phyloP scores from a whole-genome alignment of 2,113 vertebrate species.

The Carlito syrichta region DNA sequence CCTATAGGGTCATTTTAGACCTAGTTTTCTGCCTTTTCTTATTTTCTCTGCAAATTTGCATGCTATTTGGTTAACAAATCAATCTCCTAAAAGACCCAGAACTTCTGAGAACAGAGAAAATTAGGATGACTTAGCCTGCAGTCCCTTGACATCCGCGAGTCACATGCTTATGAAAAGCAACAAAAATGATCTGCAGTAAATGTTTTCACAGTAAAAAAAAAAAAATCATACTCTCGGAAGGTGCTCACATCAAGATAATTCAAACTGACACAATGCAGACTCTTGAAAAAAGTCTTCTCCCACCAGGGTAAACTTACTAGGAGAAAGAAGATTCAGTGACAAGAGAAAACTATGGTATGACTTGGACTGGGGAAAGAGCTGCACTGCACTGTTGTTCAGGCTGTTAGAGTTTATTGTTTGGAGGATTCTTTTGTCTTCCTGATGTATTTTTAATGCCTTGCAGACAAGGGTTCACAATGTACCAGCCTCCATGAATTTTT shows the following conservation, averaged over 20 bases:
- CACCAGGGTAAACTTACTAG: not conserved
- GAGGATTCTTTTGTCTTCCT: slow-evolving; percentile 35
- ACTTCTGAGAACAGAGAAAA: not conserved
- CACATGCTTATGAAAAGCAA: not conserved
- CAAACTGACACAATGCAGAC: not conserved
- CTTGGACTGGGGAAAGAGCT: not conserved
- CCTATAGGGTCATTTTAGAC: not conserved
- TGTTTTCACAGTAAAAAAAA: not conserved
- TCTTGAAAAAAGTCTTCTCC: not conserved
- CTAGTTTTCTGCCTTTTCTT: not conserved
- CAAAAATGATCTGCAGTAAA: not conserved
- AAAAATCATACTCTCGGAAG: not conserved
- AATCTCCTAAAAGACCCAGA: not conserved
- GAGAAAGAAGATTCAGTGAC: not conserved
- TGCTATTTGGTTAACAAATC: not conserved
- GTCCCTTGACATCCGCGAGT: not conserved
- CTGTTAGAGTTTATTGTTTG: not conserved
- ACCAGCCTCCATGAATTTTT: slow-evolving; percentile 30
- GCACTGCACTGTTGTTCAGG: not conserved
- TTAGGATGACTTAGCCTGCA: not conserved
- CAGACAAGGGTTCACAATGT: not conserved
- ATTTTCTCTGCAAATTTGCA: not conserved
- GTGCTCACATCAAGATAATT: not conserved
- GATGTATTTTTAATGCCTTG: slow-evolving; percentile 48
- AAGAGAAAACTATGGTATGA: not conserved